Base-by-base conservation (phyloP, 92 coral and sea anemone genomes). In the Epizoanthus illoricatus region DNA sequence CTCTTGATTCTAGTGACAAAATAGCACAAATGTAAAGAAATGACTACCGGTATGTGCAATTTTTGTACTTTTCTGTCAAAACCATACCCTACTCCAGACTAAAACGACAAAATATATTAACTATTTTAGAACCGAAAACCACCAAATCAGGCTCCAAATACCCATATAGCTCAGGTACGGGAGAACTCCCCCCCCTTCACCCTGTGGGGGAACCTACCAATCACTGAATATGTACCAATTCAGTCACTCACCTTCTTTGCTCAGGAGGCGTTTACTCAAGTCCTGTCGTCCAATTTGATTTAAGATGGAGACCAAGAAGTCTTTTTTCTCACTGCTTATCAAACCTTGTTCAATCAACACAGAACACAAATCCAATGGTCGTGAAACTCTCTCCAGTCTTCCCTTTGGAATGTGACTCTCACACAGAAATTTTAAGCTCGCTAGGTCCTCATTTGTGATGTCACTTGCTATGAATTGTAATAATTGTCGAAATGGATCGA, bases 351-450 rank as follows among this genome's bases (percentile, higher is more conserved):
- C 82, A 61, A 78, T 78, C 21, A 78, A 78, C 16, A 78, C 71
- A 61, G 82, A 78, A 41, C 64, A 78, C 40, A 78, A 15, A n/a
- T 78, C 82, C 55, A 63, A 60, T 78, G 82, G 71, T 12, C 70
- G 57, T 0, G 40, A 19, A 78, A 78, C 28, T 62, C 12, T 78
- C 28, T 78, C 82, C 15, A 78, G 82, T 42, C 18, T 78, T 63
- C 82, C 82, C 42, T 78, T 78, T 18, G 82, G 82, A 78, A 78
- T 78, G 23, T 63, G 71, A 45, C 60, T 78, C 71, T 63, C 82
- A 13, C 82, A 78, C 56, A 78, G 13, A 43, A 78, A 78, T 78
- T 78, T 78, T 12, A 78, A 61, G 40, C 20, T 66, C 7, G 59
- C 71, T 42, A 78, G 66, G 57, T 78, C 59, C 24, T 78, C 82